Conservation (phyloP, 92 coral and sea anemone genomes). For the Palythoa grandiflora region DNA sequence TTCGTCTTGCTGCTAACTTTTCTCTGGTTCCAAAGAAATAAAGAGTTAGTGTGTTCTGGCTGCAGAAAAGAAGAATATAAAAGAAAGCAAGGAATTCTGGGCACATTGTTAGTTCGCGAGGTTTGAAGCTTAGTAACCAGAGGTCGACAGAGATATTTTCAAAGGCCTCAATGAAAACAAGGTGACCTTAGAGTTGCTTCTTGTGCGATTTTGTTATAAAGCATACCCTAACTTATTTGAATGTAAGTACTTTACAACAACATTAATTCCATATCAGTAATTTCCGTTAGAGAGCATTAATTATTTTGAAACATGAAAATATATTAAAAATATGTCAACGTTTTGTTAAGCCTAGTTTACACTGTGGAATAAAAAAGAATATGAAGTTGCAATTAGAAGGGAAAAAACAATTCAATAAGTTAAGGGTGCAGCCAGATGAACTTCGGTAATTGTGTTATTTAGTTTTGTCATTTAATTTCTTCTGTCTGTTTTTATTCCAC, state of each 20-base stretch:
- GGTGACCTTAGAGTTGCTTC: background rate
- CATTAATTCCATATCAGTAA: background rate
- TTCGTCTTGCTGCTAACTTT: conserved; percentile 42
- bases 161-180: background rate
- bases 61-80: background rate
- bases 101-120: background rate
- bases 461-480: background rate
- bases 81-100: background rate
- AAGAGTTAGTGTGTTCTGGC: background rate
- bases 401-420: background rate
- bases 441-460: background rate
- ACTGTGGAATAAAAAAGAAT: background rate
- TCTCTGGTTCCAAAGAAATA: conserved; percentile 13
- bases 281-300: background rate
- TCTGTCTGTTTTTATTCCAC: background rate
- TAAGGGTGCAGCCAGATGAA: background rate
- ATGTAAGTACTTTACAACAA: background rate
- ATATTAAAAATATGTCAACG: background rate
- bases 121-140: background rate
- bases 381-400: background rate
- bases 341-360: background rate
- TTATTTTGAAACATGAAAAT: background rate
- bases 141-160: background rate
- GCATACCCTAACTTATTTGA: background rate
- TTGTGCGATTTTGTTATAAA: background rate